A percentile compares a stretch with the other conserved stretches of the same genome.
Evolutionary conservation across 2,113 vertebrate species (phyloP).

Genomic region (Platysternon megacephalum): DNA sequence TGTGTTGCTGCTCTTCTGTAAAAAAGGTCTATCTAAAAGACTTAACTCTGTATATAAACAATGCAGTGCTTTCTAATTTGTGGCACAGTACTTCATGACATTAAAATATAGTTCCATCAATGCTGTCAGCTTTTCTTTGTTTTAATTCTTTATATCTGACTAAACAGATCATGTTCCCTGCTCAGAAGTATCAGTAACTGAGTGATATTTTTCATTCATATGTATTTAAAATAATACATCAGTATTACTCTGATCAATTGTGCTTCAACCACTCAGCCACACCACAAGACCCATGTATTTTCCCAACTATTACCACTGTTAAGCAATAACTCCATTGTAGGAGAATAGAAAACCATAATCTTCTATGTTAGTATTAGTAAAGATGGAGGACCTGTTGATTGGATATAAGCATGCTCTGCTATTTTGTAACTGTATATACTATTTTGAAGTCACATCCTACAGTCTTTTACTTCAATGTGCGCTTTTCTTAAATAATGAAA

Average conservation of each 20-base stretch:
- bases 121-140: no score
- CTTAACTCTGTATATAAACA: no score
- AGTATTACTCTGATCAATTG: not conserved
- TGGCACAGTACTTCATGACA: no score
- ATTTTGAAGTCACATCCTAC: no score
- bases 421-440: no score
- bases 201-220: not conserved
- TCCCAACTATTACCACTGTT: not conserved
- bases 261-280: not conserved
- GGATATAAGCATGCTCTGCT: not conserved
- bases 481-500: not conserved
- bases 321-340: not conserved
- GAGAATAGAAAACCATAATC: not conserved
- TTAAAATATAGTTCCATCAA: no score
- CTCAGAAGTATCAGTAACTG: not conserved
- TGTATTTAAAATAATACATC: not conserved
- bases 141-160: no score
- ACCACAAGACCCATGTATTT: not conserved
- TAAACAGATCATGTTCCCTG: no score
- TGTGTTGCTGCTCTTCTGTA: no score
- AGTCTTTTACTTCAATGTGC: not conserved
- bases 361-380: no score
- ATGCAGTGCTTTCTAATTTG: no score
- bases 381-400: not conserved
- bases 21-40: no score